Evolutionary conservation across 2,797 vertebrate genomes (phyloP).

Genomic region (Hybognathus amarus): DNA sequence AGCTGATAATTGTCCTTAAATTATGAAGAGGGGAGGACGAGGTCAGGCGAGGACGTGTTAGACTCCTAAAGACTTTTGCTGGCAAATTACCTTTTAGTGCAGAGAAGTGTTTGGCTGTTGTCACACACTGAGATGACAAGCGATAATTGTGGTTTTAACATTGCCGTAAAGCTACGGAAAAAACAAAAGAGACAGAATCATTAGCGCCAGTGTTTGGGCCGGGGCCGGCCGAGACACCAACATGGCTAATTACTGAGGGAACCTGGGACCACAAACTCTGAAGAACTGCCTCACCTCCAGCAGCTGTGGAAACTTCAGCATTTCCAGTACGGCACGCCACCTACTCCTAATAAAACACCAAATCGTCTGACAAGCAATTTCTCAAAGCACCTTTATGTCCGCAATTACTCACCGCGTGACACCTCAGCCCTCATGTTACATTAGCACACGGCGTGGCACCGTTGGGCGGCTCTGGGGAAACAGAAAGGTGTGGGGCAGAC

Average conservation of each 20-base stretch:
- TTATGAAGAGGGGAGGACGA: slow-evolving; percentile 2
- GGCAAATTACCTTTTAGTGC: slow-evolving; percentile 37
- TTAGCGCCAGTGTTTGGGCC: slow-evolving; percentile 57
- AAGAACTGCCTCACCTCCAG: slow-evolving; percentile 38
- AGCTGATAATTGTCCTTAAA: slow-evolving; percentile 41
- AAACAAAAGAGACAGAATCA: slow-evolving; percentile 43
- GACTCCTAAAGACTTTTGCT: slow-evolving; percentile 14
- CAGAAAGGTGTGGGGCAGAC: neutral
- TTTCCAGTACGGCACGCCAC: slow-evolving; percentile 14
- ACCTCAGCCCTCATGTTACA: slow-evolving; percentile 15
- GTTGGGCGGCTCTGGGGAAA: slow-evolving; percentile 8
- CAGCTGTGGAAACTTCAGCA: slow-evolving; percentile 16
- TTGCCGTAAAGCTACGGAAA: slow-evolving; percentile 39
- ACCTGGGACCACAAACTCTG: slow-evolving; percentile 49
- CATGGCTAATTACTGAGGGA: slow-evolving; percentile 61
- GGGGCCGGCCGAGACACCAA: slow-evolving; percentile 37
- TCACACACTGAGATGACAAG: slow-evolving; percentile 54
- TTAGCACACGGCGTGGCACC: neutral
- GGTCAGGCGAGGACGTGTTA: neutral
- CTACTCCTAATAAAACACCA: slow-evolving; percentile 45
- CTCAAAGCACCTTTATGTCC: slow-evolving; percentile 41
- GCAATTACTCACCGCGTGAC: slow-evolving; percentile 42
- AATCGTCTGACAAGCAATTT: slow-evolving; percentile 52
- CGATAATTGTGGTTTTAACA: slow-evolving; percentile 64
- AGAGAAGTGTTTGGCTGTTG: slow-evolving; percentile 56